These are phyloP conservation scores for Urosaurus nigricauda DNA, from an alignment of 2,797 vertebrate genomes.

Conservation along the genomic window DNA sequence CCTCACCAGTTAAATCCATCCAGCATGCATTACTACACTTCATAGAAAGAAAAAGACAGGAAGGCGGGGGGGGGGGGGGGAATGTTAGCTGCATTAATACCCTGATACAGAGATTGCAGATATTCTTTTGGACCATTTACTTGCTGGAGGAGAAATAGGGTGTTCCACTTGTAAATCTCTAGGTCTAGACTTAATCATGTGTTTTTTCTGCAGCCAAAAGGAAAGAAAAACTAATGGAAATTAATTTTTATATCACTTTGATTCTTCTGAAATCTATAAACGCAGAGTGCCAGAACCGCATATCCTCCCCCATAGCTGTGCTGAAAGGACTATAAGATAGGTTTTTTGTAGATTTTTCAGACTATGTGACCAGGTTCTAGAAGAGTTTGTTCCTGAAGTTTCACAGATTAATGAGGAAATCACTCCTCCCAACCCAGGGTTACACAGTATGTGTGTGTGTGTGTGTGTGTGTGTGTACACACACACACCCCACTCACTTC, in stretches of 20 bases:
- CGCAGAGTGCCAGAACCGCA: slow-evolving; percentile 9
- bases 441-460: no score
- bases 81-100: not conserved
- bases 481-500: no score
- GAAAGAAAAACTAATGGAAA: not conserved
- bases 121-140: not conserved
- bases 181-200: not conserved
- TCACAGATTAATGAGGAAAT: no score
- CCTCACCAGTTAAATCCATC: slow-evolving; percentile 32
- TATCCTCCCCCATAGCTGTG: not conserved
- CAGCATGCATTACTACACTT: slow-evolving; percentile 1
- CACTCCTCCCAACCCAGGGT: no score
- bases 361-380: no score
- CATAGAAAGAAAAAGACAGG: not conserved
- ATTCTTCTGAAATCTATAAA: not conserved
- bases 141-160: not conserved
- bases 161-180: not conserved
- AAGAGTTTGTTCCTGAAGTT: no score
- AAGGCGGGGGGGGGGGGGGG: not conserved
- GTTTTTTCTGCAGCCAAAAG: not conserved
- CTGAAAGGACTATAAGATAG: not conserved
- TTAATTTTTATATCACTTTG: not conserved
- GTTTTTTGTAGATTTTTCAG: no score
- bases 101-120: slow-evolving; percentile 1
- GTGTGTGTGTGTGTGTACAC: no score